Conservation (phyloP, 2,888 invertebrate species). For the Caenorhabditis drosophilae region DNA sequence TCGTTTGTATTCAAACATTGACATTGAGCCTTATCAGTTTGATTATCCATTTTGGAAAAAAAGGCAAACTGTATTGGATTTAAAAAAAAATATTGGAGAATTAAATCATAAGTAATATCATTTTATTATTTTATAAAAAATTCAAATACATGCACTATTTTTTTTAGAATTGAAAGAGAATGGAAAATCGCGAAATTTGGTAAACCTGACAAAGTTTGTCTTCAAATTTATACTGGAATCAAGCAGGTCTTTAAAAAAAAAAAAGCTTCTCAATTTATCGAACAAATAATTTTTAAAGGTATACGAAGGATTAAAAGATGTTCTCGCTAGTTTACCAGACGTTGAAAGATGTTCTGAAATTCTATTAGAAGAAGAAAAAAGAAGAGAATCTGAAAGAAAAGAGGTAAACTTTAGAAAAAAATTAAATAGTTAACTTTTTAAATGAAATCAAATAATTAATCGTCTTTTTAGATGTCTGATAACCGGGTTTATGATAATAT, state of each 20-base stretch:
- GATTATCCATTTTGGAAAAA: conserved; percentile 49
- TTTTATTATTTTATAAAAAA: no score
- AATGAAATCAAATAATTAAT: background rate
- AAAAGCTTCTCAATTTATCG: background rate
- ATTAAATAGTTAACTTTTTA: background rate
- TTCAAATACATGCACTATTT: no score
- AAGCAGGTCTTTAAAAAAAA: conserved; percentile 60
- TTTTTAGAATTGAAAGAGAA: conserved; percentile 61
- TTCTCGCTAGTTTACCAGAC: conserved; percentile 47
- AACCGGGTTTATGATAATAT: conserved; percentile 43
- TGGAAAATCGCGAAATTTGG: conserved; percentile 58
- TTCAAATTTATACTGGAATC: conserved; percentile 61
- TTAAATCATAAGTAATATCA: conserved; percentile 56
- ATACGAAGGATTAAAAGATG: conserved; percentile 49
- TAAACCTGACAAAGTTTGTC: conserved; percentile 59
- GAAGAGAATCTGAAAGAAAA: conserved; percentile 11
- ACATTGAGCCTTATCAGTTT: conserved; percentile 27
- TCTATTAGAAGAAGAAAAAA: conserved; percentile 39
- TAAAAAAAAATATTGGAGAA: conserved; percentile 59
- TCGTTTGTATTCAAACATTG: conserved; percentile 21
- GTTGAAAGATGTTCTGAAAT: conserved; percentile 39
- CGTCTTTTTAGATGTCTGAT: conserved; percentile 16
- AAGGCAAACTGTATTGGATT: conserved; percentile 39
- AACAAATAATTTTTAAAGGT: conserved; percentile 40
- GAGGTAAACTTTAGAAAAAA: conserved; percentile 10